Conservation (phyloP, 2,113 vertebrate genomes). For the Callionymus lyra region DNA sequence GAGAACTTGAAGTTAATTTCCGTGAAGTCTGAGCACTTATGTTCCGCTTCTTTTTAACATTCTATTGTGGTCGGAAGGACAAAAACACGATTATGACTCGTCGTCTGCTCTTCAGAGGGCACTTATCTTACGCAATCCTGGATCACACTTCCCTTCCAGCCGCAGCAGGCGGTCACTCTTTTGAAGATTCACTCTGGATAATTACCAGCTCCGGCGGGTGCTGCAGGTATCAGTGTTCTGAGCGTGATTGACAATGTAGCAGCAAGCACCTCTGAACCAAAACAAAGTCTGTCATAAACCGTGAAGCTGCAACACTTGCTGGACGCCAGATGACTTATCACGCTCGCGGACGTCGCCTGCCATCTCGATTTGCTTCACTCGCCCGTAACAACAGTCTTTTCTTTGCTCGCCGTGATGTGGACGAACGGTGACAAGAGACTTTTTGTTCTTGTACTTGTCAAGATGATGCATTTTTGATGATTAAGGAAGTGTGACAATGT, state of each 20-base stretch:
- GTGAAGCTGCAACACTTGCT: conserved; percentile 10
- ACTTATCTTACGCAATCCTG: too few relatives aligned
- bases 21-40: too few relatives aligned
- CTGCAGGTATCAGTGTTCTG: conserved; percentile 10
- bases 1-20: too few relatives aligned
- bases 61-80: too few relatives aligned
- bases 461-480: too few relatives aligned
- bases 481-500: too few relatives aligned
- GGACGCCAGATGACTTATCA: conserved; percentile 21
- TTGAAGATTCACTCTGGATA: conserved; percentile 11
- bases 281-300: conserved; percentile 32
- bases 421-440: conserved; percentile 5
- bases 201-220: conserved; percentile 3
- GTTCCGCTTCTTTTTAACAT: too few relatives aligned
- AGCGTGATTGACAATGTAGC: conserved; percentile 29
- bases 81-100: too few relatives aligned
- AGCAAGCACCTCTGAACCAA: conserved; percentile 24
- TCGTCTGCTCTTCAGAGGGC: too few relatives aligned
- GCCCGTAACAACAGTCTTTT: conserved; percentile 10
- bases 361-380: conserved; percentile 3
- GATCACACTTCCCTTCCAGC: too few relatives aligned
- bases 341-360: conserved; percentile 13
- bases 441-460: conserved; percentile 13
- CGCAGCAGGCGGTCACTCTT: conserved; percentile 1
- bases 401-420: neutral